Conservation (phyloP, 2,113 vertebrate genomes). For the Eubucco bourcierii region DNA sequence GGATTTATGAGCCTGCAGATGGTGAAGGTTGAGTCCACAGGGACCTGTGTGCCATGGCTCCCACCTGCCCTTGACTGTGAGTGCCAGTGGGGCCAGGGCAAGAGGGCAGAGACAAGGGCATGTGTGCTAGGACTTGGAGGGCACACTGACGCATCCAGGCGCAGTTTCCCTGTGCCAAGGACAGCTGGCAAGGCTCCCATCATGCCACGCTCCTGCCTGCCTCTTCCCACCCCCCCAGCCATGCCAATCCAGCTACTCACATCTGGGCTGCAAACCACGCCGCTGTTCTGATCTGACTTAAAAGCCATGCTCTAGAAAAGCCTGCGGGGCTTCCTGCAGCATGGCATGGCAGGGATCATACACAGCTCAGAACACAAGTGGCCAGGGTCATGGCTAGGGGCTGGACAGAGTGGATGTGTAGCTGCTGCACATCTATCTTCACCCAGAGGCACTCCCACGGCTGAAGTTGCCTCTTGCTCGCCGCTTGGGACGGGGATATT, state of each 20-base stretch:
- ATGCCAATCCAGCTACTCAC: neutral
- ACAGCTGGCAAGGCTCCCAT: neutral
- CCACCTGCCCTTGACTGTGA: neutral
- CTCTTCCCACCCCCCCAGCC: neutral
- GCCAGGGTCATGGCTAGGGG: neutral
- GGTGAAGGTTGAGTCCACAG: neutral
- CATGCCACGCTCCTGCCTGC: neutral
- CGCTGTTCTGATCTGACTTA: neutral
- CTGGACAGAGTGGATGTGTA: neutral
- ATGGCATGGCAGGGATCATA: neutral
- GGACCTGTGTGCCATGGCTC: neutral
- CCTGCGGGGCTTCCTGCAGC: neutral
- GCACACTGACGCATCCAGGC: neutral
- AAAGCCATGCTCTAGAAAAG: neutral
- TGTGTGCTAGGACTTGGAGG: neutral
- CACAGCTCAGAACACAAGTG: neutral
- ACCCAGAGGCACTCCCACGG: neutral
- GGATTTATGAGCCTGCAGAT: neutral
- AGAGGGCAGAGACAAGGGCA: neutral
- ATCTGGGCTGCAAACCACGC: conserved; percentile 14
- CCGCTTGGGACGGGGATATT: neutral
- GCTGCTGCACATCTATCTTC: neutral
- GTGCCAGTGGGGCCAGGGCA: neutral
- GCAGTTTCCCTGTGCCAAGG: fast-evolving
- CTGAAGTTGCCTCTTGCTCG: neutral